Evolutionary conservation across 2,888 invertebrate genomes (phyloP).

Genomic region (Sarcophaga carnaria): DNA sequence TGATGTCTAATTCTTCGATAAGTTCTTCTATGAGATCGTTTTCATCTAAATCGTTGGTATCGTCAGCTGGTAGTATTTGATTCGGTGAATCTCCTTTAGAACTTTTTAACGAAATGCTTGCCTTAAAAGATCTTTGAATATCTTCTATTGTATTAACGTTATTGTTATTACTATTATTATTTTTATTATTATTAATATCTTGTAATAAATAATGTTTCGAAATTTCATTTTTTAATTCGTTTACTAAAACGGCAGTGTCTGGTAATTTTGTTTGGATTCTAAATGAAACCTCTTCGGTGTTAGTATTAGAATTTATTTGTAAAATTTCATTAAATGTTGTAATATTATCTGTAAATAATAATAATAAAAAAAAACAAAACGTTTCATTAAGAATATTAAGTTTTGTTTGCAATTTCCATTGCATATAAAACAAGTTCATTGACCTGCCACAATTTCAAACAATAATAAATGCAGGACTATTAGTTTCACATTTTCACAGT

Average conservation of each 20-base stretch:
- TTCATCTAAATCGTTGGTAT: conserved; percentile 68
- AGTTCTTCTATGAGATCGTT: conserved; percentile 67
- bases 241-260: conserved; percentile 74
- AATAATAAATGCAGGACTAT: conserved; percentile 43
- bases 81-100: conserved; percentile 4
- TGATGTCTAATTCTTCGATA: conserved; percentile 64
- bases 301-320: conserved; percentile 31
- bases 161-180: conserved; percentile 17
- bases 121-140: not conserved
- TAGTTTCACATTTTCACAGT: conserved; percentile 46
- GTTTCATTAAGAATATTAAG: not conserved
- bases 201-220: conserved; percentile 44
- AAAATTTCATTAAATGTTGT: conserved; percentile 40
- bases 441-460: conserved; percentile 61
- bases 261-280: conserved; percentile 57
- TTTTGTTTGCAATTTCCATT: not conserved
- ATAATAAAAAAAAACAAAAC: not conserved
- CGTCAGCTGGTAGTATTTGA: conserved; percentile 39
- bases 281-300: conserved; percentile 65
- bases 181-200: conserved; percentile 47
- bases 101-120: not conserved
- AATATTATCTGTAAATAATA: conserved; percentile 36
- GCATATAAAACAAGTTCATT: conserved; percentile 46
- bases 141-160: not conserved
- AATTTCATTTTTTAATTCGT: conserved; percentile 49